phyloP scores from a whole-genome alignment of 2,888 invertebrate genomes.

The Drosophila parthenogenetica region DNA sequence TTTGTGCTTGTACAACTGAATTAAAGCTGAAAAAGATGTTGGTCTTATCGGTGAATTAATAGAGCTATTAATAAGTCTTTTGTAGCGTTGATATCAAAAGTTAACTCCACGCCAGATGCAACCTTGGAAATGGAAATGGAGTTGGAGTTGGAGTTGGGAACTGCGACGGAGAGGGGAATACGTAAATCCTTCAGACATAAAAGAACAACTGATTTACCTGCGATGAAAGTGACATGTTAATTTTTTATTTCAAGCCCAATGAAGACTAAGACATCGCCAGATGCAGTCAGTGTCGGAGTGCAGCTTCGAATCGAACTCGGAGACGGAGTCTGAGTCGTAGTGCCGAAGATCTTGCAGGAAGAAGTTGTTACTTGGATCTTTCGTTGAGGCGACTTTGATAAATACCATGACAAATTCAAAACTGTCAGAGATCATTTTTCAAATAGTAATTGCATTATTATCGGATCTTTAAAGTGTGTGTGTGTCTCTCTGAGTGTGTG shows the following conservation, averaged over 20 bases:
- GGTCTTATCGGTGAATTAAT: conserved; percentile 76
- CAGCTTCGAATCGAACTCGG: background rate
- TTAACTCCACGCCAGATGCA: conserved; percentile 31
- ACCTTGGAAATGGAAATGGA: conserved; percentile 55
- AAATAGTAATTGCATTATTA: conserved; percentile 84
- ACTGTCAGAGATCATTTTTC: conserved; percentile 83
- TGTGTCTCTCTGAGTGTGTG: too few relatives aligned
- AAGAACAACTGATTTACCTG: conserved; percentile 77
- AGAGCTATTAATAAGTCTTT: conserved; percentile 80
- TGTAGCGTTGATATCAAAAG: conserved; percentile 63
- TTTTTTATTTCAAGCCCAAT: conserved; percentile 60
- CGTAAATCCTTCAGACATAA: conserved; percentile 69
- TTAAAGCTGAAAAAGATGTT: conserved; percentile 59
- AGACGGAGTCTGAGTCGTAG: background rate
- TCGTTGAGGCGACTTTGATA: conserved; percentile 79
- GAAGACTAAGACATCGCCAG: conserved; percentile 34
- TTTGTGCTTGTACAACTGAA: conserved; percentile 45
- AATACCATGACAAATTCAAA: conserved; percentile 84
- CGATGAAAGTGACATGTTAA: conserved; percentile 80
- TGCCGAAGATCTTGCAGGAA: conserved; percentile 26
- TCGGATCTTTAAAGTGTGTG: conserved; percentile 43
- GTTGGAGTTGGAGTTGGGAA: conserved; percentile 20
- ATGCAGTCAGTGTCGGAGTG: conserved; percentile 22
- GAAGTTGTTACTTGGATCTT: conserved; percentile 22
- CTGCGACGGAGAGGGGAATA: conserved; percentile 23